Evolutionary conservation across 2,797 vertebrate genomes (phyloP).

Genomic region (Sebastes trivittatus): DNA sequence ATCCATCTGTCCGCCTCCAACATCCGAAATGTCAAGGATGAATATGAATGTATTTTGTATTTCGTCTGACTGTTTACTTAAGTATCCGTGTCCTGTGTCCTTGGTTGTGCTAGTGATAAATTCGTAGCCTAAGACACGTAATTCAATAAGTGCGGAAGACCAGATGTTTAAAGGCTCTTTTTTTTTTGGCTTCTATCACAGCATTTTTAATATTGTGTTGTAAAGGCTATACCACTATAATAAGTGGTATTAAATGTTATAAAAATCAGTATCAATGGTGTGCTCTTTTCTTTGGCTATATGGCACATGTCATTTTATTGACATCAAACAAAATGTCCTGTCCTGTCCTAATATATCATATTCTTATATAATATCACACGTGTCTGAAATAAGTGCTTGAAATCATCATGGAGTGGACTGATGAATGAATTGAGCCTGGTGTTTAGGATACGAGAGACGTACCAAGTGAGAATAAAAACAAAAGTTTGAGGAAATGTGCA

Average conservation of each 20-base stretch:
- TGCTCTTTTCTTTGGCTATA: background rate
- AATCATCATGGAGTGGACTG: too few species aligned
- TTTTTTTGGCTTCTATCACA: background rate
- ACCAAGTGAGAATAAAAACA: background rate
- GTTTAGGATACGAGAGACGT: too few species aligned
- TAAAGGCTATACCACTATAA: background rate
- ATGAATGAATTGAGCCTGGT: too few species aligned
- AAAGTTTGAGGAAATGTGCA: background rate
- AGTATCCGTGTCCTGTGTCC: slow-evolving; percentile 57
- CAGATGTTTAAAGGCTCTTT: slow-evolving; percentile 6
- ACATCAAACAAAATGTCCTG: background rate
- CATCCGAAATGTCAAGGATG: slow-evolving; percentile 72
- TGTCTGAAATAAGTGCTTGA: too few species aligned
- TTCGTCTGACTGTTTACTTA: slow-evolving; percentile 54
- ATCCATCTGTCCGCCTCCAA: slow-evolving; percentile 45
- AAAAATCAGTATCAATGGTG: background rate
- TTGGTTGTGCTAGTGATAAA: slow-evolving; percentile 79
- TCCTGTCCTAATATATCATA: background rate
- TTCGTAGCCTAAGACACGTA: slow-evolving; percentile 38
- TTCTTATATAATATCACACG: background rate
- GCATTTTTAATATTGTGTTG: background rate
- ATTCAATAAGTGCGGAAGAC: slow-evolving; percentile 31
- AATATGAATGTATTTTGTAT: slow-evolving; percentile 65
- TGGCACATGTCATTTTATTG: background rate
- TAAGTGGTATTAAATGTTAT: background rate